Percentiles rank a stretch among this genome's conserved stretches.
phyloP scores from a whole-genome alignment of 2,113 vertebrate genomes.

The Hemibagrus wyckioides region DNA sequence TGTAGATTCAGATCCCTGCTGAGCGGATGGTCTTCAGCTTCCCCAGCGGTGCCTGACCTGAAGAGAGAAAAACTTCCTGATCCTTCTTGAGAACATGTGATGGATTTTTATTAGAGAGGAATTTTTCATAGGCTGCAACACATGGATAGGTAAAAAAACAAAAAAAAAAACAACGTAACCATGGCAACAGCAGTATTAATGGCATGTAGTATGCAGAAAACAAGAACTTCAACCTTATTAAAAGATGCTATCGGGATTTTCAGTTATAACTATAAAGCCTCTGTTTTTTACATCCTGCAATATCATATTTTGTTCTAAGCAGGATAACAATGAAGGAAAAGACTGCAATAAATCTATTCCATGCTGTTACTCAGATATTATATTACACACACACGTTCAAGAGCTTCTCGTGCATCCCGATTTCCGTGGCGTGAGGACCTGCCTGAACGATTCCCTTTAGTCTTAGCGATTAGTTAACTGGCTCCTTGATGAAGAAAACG shows the following conservation, averaged over 20 bases:
- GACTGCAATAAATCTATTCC: background rate
- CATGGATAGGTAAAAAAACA: background rate
- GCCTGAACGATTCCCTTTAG: background rate
- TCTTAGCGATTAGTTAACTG: background rate
- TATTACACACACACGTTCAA: background rate
- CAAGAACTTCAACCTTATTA: background rate
- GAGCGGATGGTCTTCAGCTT: background rate
- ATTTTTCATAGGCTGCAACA: background rate
- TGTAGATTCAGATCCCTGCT: background rate
- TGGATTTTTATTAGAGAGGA: background rate
- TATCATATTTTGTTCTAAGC: background rate
- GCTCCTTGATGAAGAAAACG: background rate
- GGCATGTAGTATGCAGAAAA: background rate
- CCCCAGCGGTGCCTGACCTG: background rate
- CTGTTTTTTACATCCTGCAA: background rate
- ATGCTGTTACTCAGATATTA: background rate
- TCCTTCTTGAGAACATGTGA: background rate
- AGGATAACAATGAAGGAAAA: background rate
- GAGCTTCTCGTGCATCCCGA: background rate
- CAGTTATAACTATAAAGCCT: background rate
- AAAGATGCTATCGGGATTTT: background rate
- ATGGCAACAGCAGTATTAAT: background rate
- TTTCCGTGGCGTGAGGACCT: background rate
- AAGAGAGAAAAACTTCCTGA: background rate
- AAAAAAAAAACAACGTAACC: background rate